Percentiles rank a stretch among this genome's conserved stretches.
Conservation (phyloP, 2,797 vertebrate genomes). For the Schizothorax lantsangensis region DNA sequence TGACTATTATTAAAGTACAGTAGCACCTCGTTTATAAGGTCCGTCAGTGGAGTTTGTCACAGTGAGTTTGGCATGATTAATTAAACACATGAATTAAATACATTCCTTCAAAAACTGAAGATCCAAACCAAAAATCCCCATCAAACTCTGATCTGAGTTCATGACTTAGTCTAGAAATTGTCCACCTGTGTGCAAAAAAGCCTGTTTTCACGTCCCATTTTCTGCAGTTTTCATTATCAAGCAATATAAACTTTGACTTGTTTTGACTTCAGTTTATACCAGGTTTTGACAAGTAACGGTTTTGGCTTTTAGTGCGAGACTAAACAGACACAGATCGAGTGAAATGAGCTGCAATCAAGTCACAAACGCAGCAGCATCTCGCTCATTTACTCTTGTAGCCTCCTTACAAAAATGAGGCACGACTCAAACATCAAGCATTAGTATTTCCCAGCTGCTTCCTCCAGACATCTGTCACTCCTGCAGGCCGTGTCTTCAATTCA, state of each 20-base stretch:
- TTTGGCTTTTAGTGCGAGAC: conserved; percentile 19
- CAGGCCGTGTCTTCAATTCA: background rate
- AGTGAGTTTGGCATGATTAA: conserved; percentile 2
- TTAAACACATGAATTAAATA: too few relatives aligned
- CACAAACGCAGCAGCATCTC: background rate
- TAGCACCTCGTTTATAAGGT: conserved; percentile 10
- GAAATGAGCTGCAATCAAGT: background rate
- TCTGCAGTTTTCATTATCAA: background rate
- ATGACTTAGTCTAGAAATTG: background rate
- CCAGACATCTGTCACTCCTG: background rate
- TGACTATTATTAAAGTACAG: background rate
- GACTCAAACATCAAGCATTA: background rate
- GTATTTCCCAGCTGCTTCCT: conserved; percentile 12
- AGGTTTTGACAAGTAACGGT: background rate
- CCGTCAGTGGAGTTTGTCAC: conserved; percentile 22
- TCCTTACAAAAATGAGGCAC: conserved; percentile 12
- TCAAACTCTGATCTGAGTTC: conserved; percentile 6
- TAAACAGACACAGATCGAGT: background rate
- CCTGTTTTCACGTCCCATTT: too few relatives aligned
- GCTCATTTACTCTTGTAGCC: background rate
- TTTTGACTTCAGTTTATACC: background rate
- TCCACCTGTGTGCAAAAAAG: too few relatives aligned
- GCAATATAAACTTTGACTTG: background rate
- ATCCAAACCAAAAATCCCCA: background rate
- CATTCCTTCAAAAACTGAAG: background rate